Percentiles rank a stretch among this genome's conserved stretches.
Evolutionary conservation across 2,888 invertebrate species (phyloP).

Genomic region (Carabus problematicus): DNA sequence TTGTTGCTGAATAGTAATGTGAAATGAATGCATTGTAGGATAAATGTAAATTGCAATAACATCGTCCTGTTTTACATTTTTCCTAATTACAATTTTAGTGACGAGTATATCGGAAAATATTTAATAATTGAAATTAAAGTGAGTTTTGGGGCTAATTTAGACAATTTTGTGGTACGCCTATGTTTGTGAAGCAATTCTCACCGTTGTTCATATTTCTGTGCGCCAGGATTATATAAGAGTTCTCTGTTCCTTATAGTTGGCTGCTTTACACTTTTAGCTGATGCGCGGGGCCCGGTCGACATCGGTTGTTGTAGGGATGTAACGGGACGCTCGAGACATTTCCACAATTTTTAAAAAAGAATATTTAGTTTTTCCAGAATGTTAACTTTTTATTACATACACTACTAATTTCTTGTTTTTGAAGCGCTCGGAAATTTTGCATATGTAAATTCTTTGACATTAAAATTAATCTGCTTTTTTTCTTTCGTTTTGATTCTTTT

Average conservation of each 20-base stretch:
- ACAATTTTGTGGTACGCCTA: slow-evolving; percentile 3
- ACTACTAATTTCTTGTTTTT: slow-evolving; percentile 27
- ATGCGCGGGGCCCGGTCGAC: neutral
- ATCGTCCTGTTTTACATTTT: too few relatives aligned
- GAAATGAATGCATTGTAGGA: too few relatives aligned
- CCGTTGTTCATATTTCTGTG: slow-evolving; percentile 23
- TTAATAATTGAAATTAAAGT: too few relatives aligned
- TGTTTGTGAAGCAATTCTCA: slow-evolving; percentile 15
- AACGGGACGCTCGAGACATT: slow-evolving; percentile 10
- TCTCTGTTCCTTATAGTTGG: slow-evolving; percentile 36
- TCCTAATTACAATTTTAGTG: too few relatives aligned
- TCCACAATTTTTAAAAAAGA: slow-evolving; percentile 24
- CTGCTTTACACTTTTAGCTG: slow-evolving; percentile 26
- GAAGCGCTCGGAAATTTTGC: slow-evolving; percentile 22
- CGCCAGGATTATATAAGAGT: slow-evolving; percentile 27
- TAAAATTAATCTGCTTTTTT: neutral
- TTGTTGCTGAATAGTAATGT: too few relatives aligned
- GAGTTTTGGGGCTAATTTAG: too few relatives aligned
- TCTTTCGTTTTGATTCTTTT: neutral
- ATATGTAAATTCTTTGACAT: slow-evolving; percentile 26
- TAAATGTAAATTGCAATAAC: too few relatives aligned
- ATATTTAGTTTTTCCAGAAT: slow-evolving; percentile 35
- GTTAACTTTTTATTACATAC: slow-evolving; percentile 27
- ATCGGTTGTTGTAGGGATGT: slow-evolving; percentile 11
- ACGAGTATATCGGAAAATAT: slow-evolving; percentile 1